Evolutionary conservation across 2,797 vertebrate species (phyloP), one percentile per base, ranked within the genome.

Genomic region (Steatocranus sp.): DNA sequence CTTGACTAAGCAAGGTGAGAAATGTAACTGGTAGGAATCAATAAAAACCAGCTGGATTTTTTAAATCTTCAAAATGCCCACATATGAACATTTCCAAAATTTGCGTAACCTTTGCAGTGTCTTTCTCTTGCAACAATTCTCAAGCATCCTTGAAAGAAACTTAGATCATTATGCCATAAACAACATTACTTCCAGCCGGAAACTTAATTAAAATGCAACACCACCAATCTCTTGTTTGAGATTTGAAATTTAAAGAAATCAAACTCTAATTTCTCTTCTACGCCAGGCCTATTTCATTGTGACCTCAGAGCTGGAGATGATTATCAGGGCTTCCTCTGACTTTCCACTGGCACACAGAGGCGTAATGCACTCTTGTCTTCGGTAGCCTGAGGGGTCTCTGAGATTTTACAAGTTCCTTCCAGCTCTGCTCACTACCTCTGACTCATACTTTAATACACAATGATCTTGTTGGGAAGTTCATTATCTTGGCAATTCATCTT

Each of bases 271-370:
- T 56, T 83, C 61, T 76, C 30, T 54, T 83, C 51, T 76, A 46
- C 17, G 48, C 83, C 87, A 79, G 89, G 83, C 82, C 89, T 81
- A 76, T 81, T 6, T 32, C 49, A 53, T 79, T 63, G 81, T 84
- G 83, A 75, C 41, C 75, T 66, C 53, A 11, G 38, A 81, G 85
- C 89, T 78, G 86, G 86, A 93, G 94, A 95, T 95, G 92, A 18
- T 90, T 93, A 94, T 94, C 92, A 81, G 17, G 66, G 66, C 79
- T 87, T 87, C 79, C 48, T 75, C 78, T 77, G 76, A 84, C 76
- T 86, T 85, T 78, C 76, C 78, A 53, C 85, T 68, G 68, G 23
- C 50, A 73, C 58, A 87, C 83, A 85, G 73, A 63, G 41, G 11
- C 88, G 10, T 86, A 76, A 85, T 87, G 83, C 63, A n/a, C 87